Percentiles rank a stretch among this genome's conserved stretches.
Evolutionary conservation across 2,888 invertebrate species (phyloP).

Genomic region (Leptopilina drosophilae): DNA sequence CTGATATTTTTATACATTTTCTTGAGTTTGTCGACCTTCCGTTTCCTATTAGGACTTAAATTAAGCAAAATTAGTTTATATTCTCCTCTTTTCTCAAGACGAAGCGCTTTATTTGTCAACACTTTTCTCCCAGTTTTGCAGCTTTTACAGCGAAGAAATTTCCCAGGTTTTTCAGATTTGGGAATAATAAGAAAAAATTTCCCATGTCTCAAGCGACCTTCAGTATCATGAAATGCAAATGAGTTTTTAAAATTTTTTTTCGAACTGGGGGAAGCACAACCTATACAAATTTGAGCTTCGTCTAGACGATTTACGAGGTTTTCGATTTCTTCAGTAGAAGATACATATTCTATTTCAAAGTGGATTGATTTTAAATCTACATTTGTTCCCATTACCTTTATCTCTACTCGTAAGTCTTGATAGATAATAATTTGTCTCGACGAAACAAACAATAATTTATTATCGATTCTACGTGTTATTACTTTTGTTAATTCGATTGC

Average conservation of each 20-base stretch:
- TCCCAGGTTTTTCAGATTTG: not conserved
- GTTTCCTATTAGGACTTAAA: not conserved
- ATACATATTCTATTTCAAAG: not conserved
- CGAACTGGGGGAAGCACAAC: not conserved
- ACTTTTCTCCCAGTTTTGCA: not conserved
- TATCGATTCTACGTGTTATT: not conserved
- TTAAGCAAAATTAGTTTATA: not conserved
- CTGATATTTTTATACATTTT: not conserved
- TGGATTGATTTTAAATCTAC: not conserved
- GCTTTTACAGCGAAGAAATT: not conserved
- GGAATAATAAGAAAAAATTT: not conserved
- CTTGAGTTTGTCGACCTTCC: not conserved
- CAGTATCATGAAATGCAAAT: too few relatives aligned
- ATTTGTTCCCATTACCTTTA: not conserved
- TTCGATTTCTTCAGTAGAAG: not conserved
- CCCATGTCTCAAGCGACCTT: too few relatives aligned
- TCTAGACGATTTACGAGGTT: not conserved
- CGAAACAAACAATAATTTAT: not conserved
- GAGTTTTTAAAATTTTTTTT: not conserved
- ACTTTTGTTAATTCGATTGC: not conserved
- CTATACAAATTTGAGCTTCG: not conserved
- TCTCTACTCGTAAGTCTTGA: not conserved
- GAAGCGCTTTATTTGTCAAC: not conserved
- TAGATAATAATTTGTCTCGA: not conserved
- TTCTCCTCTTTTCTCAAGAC: not conserved